These are phyloP conservation scores for Rhyacophila evoluta DNA, from an alignment of 2,888 invertebrate species.

Conservation along the genomic window DNA sequence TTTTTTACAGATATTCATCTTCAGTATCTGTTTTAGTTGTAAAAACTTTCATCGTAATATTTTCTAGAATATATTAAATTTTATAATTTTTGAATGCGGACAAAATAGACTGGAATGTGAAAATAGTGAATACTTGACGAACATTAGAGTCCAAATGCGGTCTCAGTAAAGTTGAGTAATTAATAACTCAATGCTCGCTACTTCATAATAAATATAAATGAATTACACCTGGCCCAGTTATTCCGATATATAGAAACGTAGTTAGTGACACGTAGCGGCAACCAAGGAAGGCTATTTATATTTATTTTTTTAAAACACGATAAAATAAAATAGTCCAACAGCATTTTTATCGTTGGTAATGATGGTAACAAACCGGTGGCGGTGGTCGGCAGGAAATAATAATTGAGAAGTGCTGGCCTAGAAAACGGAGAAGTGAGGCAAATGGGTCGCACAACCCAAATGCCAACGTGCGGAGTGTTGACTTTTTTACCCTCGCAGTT, in stretches of 20 bases:
- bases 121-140: too few relatives aligned
- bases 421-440: background rate
- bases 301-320: background rate
- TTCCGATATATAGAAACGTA: background rate
- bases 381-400: background rate
- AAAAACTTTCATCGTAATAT: too few relatives aligned
- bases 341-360: conserved; percentile 14
- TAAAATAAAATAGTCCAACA: conserved; percentile 6
- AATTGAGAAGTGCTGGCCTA: background rate
- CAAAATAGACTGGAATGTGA: too few relatives aligned
- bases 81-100: too few relatives aligned
- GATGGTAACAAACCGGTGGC: background rate
- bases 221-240: background rate
- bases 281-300: background rate
- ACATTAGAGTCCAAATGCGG: too few relatives aligned
- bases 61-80: too few relatives aligned
- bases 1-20: too few relatives aligned
- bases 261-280: background rate
- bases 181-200: too few relatives aligned
- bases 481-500: background rate
- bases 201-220: too few relatives aligned
- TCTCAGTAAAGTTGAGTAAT: too few relatives aligned
- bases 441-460: conserved; percentile 2
- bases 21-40: too few relatives aligned
- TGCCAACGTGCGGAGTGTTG: background rate